Conservation (phyloP, 2,888 invertebrate species). For the Amphipyra berbera region DNA sequence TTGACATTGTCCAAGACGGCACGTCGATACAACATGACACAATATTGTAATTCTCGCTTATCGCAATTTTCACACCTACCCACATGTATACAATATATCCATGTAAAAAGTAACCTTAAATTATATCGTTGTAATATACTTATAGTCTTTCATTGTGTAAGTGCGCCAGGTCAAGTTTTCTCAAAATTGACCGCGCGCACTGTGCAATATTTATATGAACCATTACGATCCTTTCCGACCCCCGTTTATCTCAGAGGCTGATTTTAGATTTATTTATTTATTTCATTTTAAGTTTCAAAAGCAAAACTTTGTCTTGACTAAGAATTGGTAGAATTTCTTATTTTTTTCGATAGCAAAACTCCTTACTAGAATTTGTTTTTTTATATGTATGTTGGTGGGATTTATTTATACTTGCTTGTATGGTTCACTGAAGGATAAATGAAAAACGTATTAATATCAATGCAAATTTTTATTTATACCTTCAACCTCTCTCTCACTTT, state of each 20-base stretch:
- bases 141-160: conserved; percentile 75
- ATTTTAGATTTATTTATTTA: too few relatives aligned
- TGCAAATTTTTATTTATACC: conserved; percentile 86
- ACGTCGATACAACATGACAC: conserved; percentile 22
- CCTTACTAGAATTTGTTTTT: too few relatives aligned
- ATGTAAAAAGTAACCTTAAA: conserved; percentile 81
- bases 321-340: too few relatives aligned
- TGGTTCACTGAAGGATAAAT: conserved; percentile 62
- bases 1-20: conserved; percentile 40
- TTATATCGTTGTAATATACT: conserved; percentile 83
- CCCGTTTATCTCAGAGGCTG: too few relatives aligned
- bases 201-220: too few relatives aligned
- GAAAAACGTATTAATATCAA: conserved; percentile 80
- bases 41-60: conserved; percentile 40
- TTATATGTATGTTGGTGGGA: too few relatives aligned
- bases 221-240: too few relatives aligned
- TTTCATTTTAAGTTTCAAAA: too few relatives aligned
- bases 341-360: too few relatives aligned
- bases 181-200: too few relatives aligned
- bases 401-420: conserved; percentile 46
- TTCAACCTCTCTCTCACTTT: conserved; percentile 81
- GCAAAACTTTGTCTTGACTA: too few relatives aligned
- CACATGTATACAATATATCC: conserved; percentile 64
- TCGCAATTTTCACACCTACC: conserved; percentile 49
- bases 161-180: too few relatives aligned